Evolutionary conservation across 2,113 vertebrate genomes (phyloP), one percentile per base, ranked within the genome.

Genomic region (Puffinus mauretanicus): DNA sequence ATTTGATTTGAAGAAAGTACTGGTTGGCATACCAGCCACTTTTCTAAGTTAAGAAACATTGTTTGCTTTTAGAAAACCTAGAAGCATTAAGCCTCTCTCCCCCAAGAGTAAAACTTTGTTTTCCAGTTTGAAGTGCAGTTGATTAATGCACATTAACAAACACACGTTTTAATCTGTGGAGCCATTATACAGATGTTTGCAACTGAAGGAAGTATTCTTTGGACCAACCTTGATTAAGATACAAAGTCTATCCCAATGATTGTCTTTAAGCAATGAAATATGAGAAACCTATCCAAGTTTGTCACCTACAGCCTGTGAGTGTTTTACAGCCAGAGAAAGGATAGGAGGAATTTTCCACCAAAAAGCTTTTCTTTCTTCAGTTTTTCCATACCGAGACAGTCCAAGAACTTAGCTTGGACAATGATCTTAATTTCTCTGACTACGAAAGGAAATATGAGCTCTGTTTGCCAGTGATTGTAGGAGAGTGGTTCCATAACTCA

Each of bases 51-150:
- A 71, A 54, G 46, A 65, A 87, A 44, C n/a, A 36, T 9, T 10
- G 7, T 30, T 70, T 81, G 9, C 19, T 67, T 78, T 92, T 15
- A 88, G 66, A 77, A 73, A 87, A 69, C 30, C 10, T 49, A 65
- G 38, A 91, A 82, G 21, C 0, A 0, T 44, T n/a, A 61, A 30
- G 5, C 12, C 3, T 75, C 7, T 15, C 11, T 49, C 13, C 24
- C 2, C 3, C 2, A 73, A 5, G 1, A 66, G 9, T 25, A 58
- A 49, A 81, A 52, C 6, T 82, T 47, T 57, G 14, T 38, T 90
- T 78, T 79, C 26, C 36, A 55, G 16, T 51, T 71, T 72, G 55
- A 92, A 70, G 78, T 47, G 17, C 34, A 70, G 60, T n/a, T 26
- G 16, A 79, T 84, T 84, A 70, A 73, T 26, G 11, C 5, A 67